phyloP scores from a whole-genome alignment of 2,797 vertebrate genomes.

The Telmatherina bonti region DNA sequence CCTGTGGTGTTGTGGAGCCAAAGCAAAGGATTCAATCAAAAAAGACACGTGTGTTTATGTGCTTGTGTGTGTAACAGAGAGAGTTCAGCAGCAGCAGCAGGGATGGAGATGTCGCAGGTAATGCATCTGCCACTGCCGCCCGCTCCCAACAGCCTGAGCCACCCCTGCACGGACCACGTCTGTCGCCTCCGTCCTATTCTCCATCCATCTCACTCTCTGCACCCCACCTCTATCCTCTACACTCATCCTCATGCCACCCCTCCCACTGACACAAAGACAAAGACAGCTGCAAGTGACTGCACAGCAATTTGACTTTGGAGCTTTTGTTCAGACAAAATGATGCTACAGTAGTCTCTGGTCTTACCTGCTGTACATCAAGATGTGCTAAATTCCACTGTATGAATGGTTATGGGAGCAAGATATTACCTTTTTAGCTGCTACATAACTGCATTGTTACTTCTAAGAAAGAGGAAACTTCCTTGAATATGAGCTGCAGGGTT shows the following conservation, averaged over 20 bases:
- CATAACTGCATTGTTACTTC: slow-evolving; percentile 9
- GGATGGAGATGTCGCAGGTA: slow-evolving; percentile 76
- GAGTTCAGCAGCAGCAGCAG: slow-evolving; percentile 59
- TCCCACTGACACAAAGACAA: slow-evolving; percentile 66
- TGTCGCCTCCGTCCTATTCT: slow-evolving; percentile 66
- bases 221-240: slow-evolving; percentile 27
- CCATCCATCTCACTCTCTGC: slow-evolving; percentile 67
- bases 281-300: slow-evolving; percentile 32
- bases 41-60: slow-evolving; percentile 20
- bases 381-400: slow-evolving; percentile 9
- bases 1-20: slow-evolving; percentile 62
- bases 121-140: slow-evolving; percentile 78
- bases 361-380: not conserved
- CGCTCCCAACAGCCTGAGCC: slow-evolving; percentile 56
- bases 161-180: slow-evolving; percentile 69
- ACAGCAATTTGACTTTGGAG: slow-evolving; percentile 39
- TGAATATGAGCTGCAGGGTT: not conserved
- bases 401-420: slow-evolving; percentile 1
- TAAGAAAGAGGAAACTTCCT: not conserved
- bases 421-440: slow-evolving; percentile 1
- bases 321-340: slow-evolving; percentile 1
- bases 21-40: slow-evolving; percentile 77
- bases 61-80: slow-evolving; percentile 30
- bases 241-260: slow-evolving; percentile 22
- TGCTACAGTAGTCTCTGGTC: slow-evolving; percentile 4